These are phyloP conservation scores for Crenichthys baileyi DNA, from an alignment of 2,797 vertebrate genomes.

Conservation along the genomic window DNA sequence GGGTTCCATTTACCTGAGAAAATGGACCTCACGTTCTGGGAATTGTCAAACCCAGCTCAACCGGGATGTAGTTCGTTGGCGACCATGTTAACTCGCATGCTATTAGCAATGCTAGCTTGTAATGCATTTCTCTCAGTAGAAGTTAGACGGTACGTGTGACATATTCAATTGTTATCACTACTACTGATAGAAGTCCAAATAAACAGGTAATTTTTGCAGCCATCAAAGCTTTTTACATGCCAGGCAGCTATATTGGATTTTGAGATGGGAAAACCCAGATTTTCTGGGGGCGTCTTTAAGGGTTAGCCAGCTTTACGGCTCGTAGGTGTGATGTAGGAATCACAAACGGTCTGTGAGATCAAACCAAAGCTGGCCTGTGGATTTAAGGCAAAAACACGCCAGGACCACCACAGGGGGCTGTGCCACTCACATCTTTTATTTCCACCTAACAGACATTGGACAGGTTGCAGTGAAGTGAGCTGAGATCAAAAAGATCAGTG, in stretches of 20 bases:
- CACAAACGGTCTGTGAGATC: background rate
- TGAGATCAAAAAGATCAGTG: background rate
- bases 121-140: background rate
- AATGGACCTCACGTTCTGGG: background rate
- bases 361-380: background rate
- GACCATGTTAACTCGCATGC: background rate
- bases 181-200: background rate
- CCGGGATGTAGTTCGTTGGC: background rate
- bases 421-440: background rate
- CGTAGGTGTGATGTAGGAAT: background rate
- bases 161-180: background rate
- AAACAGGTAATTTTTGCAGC: background rate
- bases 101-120: background rate
- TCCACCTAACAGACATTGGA: background rate
- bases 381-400: background rate
- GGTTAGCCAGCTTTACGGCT: background rate
- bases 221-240: background rate
- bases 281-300: background rate
- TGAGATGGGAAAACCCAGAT: no score
- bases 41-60: background rate
- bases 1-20: background rate
- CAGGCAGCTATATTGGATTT: background rate
- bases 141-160: background rate
- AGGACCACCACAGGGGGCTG: background rate
- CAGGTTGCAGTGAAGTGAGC: background rate